These are phyloP conservation scores for Tyrophagus putrescentiae DNA, from an alignment of 1,140 invertebrate species.

Conservation along the genomic window DNA sequence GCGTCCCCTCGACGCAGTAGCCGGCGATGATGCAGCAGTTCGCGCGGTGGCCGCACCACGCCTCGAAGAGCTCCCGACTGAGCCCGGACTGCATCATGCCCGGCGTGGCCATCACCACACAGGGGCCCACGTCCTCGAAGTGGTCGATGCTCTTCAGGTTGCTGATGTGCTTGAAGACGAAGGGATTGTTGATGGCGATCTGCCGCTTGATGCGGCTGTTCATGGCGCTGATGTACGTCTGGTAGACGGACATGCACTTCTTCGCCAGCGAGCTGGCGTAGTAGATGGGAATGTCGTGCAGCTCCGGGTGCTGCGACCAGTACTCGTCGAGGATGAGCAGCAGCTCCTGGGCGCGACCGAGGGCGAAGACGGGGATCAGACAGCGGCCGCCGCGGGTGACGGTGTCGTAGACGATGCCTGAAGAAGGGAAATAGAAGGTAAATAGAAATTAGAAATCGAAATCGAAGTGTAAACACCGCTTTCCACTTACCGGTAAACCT, in stretches of 20 bases:
- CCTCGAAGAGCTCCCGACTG: constrained; percentile 92
- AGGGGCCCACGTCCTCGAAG: constrained; percentile 97
- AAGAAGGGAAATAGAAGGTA: neutral
- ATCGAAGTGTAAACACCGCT: constrained; percentile 27
- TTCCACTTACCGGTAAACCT: constrained; percentile 56
- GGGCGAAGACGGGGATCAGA: constrained; percentile 94
- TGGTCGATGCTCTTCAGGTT: constrained; percentile 98
- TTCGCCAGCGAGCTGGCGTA: constrained; percentile 97
- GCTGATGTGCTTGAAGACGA: constrained; percentile 96
- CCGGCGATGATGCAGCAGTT: constrained; percentile 98
- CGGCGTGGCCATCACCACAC: constrained; percentile 96
- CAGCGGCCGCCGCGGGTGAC: constrained; percentile 87
- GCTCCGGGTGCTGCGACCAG: constrained; percentile 92
- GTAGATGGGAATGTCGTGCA: constrained; percentile 98
- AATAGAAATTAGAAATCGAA: neutral
- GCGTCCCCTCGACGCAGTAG: constrained; percentile 96
- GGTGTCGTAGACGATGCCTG: constrained; percentile 73
- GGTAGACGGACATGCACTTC: constrained; percentile 99
- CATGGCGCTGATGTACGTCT: constrained; percentile 99
- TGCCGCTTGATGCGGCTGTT: constrained; percentile 90
- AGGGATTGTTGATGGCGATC: constrained; percentile 96
- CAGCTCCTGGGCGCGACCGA: constrained; percentile 92
- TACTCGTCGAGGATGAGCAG: constrained; percentile 93
- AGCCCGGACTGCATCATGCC: constrained; percentile 99
- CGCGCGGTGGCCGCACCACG: constrained; percentile 92